These are phyloP conservation scores for Meloe dianella DNA, from an alignment of 2,888 invertebrate species.

Conservation along the genomic window DNA sequence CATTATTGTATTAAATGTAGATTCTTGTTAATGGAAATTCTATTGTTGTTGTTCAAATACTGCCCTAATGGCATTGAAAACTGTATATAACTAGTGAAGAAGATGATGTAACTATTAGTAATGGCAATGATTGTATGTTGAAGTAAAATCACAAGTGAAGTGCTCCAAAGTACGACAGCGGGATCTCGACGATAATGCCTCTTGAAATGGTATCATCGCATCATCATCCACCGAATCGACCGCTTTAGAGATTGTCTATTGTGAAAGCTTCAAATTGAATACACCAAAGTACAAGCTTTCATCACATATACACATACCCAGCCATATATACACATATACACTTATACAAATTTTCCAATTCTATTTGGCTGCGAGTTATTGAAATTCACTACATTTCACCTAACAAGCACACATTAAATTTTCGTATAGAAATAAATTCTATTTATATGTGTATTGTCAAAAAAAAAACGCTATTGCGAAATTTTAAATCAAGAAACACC, in stretches of 20 bases:
- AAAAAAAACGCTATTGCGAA: background rate
- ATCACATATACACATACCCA: conserved; percentile 25
- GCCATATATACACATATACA: background rate
- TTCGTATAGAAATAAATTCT: conserved; percentile 14
- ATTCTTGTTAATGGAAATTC: conserved; percentile 1
- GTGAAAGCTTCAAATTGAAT: conserved; percentile 41
- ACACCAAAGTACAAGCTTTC: conserved; percentile 35
- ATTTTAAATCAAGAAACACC: background rate
- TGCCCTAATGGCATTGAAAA: conserved; percentile 6
- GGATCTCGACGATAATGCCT: conserved; percentile 41
- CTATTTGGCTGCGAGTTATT: conserved; percentile 28
- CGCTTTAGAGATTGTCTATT: conserved; percentile 50
- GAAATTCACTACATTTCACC: conserved; percentile 28
- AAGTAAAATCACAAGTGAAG: conserved; percentile 32
- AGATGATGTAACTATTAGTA: conserved; percentile 3
- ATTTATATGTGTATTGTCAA: background rate
- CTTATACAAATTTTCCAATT: too few species aligned
- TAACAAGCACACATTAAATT: conserved; percentile 20
- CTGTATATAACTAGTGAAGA: conserved; percentile 2
- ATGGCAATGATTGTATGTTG: conserved; percentile 9
- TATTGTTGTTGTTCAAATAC: background rate
- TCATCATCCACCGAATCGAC: conserved; percentile 42
- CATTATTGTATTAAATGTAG: background rate
- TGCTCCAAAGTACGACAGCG: conserved; percentile 37
- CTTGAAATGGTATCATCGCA: conserved; percentile 43